Base-by-base conservation (phyloP, 35 echinoderm and acorn worm genomes). In the Lytechinus pictus region DNA sequence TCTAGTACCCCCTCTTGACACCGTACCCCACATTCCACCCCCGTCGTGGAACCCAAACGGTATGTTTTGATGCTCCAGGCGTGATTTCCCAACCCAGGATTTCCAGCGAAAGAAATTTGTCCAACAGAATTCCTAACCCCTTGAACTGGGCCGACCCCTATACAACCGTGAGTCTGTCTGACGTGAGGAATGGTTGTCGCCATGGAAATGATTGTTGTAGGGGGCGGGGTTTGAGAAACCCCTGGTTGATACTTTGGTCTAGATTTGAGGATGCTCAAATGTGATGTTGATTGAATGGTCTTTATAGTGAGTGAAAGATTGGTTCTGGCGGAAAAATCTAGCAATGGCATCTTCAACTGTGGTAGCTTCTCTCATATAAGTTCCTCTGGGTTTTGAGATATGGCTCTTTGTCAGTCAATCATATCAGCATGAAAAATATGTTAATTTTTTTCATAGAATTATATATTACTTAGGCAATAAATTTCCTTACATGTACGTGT, bases 61-160 rank as follows among this genome's bases (percentile, higher is more conserved):
- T 79, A n/a, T 90, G 52, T 90, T 90, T 90, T 90, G 10, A 14
- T 52, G 88, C 88, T 90, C 88, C 27, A 52, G 29, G 88, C 88
- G 11, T 52, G 28, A 90, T 52, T 90, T 12, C 88, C 88, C 52
- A 24, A 79, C 66, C 66, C 0, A 79, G 66, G 66, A 79, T 79
- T 79, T 79, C 19, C 66, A 79, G 10, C 9, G 88, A 54, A 53
- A 90, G 88, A 90, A 90, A 90, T 90, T 90, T 90, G 88, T 54
- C 88, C 88, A 90, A 90, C 88, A 90, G 52, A 44, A 52, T 54
- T 52, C 29, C 88, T 90, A 52, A 52, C 88, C 88, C 88, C 52
- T 44, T 90, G 88, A 90, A 52, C 88, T 90, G 88, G 29, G 88
- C 13, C 52, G 88, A 90, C 88, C 88, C 88, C 88, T 54, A 44